Percentiles rank a stretch among this genome's conserved stretches.
These are phyloP conservation scores for Phragmatobia fuliginosa DNA, from an alignment of 2,888 invertebrate species.

Conservation along the genomic window DNA sequence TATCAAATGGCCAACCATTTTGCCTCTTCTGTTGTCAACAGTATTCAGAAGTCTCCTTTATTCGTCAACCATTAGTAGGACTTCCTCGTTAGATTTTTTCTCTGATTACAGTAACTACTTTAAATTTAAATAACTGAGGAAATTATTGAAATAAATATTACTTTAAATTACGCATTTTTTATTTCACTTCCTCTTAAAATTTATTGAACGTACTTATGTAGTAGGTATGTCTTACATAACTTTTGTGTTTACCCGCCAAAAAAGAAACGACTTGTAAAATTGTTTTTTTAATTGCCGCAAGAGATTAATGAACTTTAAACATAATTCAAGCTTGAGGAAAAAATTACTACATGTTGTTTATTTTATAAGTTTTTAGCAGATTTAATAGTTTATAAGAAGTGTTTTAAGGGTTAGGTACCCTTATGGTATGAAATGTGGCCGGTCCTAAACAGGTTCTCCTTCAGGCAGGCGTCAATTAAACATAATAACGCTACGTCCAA, in stretches of 20 bases:
- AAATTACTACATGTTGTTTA: constrained; percentile 12
- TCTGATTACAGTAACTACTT: too few species aligned
- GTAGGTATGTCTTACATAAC: constrained; percentile 35
- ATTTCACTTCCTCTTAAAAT: constrained; percentile 37
- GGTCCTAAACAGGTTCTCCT: background rate
- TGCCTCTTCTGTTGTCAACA: too few species aligned
- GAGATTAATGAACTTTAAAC: constrained; percentile 42
- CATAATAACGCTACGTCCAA: background rate
- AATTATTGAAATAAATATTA: background rate
- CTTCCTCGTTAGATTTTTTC: too few species aligned
- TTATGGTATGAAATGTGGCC: background rate
- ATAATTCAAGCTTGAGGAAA: constrained; percentile 26
- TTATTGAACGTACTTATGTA: constrained; percentile 11
- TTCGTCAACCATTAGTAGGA: too few species aligned
- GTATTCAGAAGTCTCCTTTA: too few species aligned
- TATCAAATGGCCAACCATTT: too few species aligned
- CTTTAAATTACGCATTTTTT: constrained; percentile 16
- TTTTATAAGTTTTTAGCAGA: background rate
- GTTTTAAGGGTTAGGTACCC: background rate
- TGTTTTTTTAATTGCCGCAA: constrained; percentile 40
- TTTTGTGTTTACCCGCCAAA: constrained; percentile 35
- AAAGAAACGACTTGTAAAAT: constrained; percentile 46
- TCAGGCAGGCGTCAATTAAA: background rate
- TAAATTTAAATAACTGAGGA: background rate
- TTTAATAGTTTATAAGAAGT: background rate